A percentile compares a stretch with the other conserved stretches of the same genome.
These are phyloP conservation scores for Lepidonotus clava DNA, from an alignment of 2,888 invertebrate genomes.

Conservation along the genomic window DNA sequence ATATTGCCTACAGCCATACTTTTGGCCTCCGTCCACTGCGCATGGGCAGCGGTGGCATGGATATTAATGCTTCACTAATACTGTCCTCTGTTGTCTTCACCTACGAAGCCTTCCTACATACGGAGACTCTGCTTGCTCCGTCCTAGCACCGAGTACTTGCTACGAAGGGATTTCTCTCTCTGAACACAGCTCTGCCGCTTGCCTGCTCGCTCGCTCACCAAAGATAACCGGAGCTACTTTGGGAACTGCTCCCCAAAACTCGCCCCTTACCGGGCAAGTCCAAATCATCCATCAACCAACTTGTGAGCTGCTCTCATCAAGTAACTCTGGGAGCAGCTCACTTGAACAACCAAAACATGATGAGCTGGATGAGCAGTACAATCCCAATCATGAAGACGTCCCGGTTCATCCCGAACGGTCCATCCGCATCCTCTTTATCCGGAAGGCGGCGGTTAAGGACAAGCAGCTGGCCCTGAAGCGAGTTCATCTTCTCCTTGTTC, in stretches of 20 bases:
- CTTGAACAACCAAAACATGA: constrained; percentile 57
- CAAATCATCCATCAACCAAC: too few relatives aligned
- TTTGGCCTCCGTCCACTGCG: background rate
- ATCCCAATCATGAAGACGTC: constrained; percentile 53
- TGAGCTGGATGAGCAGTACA: constrained; percentile 52
- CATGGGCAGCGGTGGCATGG: background rate
- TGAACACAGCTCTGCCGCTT: background rate
- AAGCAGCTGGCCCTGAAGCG: constrained; percentile 59
- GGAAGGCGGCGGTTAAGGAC: constrained; percentile 52
- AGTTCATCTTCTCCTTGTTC: constrained; percentile 57
- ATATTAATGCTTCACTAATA: constrained; percentile 14
- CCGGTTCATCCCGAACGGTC: constrained; percentile 27
- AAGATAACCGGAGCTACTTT: background rate
- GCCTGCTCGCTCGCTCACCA: background rate
- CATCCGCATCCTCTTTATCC: background rate
- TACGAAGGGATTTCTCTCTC: background rate
- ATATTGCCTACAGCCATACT: constrained; percentile 31
- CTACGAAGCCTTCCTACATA: background rate
- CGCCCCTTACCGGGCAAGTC: too few relatives aligned
- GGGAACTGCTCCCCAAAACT: too few relatives aligned
- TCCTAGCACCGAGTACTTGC: background rate
- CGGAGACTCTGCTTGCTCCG: background rate
- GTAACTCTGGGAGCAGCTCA: constrained; percentile 13
- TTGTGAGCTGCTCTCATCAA: too few relatives aligned
- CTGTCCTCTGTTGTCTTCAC: background rate